These are phyloP conservation scores for Scolanthus callimorphus DNA, from an alignment of 92 coral and sea anemone species.

Conservation along the genomic window DNA sequence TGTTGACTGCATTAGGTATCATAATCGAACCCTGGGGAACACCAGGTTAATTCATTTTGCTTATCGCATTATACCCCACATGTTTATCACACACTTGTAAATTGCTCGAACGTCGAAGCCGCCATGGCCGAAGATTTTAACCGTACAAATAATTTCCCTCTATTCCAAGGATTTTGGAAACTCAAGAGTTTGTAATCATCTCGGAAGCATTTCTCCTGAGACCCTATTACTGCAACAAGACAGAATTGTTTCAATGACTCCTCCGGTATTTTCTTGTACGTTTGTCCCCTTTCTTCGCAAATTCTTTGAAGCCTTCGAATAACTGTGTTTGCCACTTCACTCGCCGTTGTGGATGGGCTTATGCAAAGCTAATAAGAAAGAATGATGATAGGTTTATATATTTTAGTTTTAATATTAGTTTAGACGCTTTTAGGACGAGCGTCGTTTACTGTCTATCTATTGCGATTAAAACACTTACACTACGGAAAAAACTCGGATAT, in stretches of 20 bases:
- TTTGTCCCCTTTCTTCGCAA: constrained; percentile 53
- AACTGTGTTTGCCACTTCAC: constrained; percentile 83
- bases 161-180: constrained; percentile 93
- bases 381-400: neutral
- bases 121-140: constrained; percentile 91
- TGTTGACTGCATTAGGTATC: no score
- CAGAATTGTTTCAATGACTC: constrained; percentile 67
- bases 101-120: constrained; percentile 66
- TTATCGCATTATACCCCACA: no score
- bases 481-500: no score
- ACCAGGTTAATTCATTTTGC: no score
- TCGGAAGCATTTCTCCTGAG: constrained; percentile 83
- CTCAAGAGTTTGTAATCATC: constrained; percentile 83
- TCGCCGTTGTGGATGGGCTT: constrained; percentile 75
- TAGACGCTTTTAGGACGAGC: neutral
- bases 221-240: constrained; percentile 88
- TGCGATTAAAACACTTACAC: no score
- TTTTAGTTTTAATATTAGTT: neutral
- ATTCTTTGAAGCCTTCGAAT: constrained; percentile 79
- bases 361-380: constrained; percentile 67
- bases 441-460: no score
- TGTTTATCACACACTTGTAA: constrained; percentile 53
- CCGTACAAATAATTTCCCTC: constrained; percentile 84
- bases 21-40: no score
- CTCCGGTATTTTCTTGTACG: constrained; percentile 38